A percentile compares a stretch with the other conserved stretches of the same genome.
phyloP scores from a whole-genome alignment of 2,113 vertebrate species.

The Brachionichthys hirsutus region DNA sequence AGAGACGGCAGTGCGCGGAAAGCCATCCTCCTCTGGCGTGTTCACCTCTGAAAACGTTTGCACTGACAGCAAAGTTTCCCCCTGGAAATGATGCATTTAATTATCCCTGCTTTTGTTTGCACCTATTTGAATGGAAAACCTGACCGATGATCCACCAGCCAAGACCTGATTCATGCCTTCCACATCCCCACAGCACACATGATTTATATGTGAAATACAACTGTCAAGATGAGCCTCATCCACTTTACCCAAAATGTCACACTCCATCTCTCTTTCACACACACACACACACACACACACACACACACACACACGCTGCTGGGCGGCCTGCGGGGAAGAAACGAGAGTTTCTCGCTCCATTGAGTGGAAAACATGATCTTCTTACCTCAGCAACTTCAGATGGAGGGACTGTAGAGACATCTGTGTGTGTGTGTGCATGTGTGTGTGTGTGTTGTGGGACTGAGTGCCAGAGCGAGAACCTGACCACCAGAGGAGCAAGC shows the following conservation, averaged over 20 bases:
- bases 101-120: slow-evolving; percentile 29
- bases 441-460: slow-evolving; percentile 14
- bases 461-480: slow-evolving; percentile 7
- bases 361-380: slow-evolving; percentile 83
- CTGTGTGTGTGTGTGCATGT: slow-evolving; percentile 58
- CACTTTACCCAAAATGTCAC: slow-evolving; percentile 62
- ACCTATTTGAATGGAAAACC: slow-evolving; percentile 17
- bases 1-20: slow-evolving; percentile 10
- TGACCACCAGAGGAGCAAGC: slow-evolving; percentile 20
- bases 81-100: slow-evolving; percentile 31
- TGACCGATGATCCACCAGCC: neutral
- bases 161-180: slow-evolving; percentile 39
- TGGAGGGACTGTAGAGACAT: slow-evolving; percentile 67
- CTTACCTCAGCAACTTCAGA: slow-evolving; percentile 81
- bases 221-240: slow-evolving; percentile 52
- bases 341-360: slow-evolving; percentile 71
- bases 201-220: slow-evolving; percentile 49
- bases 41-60: slow-evolving; percentile 38
- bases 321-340: slow-evolving; percentile 71
- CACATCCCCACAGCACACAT: slow-evolving; percentile 16
- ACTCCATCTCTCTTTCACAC: slow-evolving; percentile 24
- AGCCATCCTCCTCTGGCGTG: slow-evolving; percentile 14
- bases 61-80: slow-evolving; percentile 30
- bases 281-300: slow-evolving; percentile 40
- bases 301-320: slow-evolving; percentile 56